These are phyloP conservation scores for Salvelinus sp. DNA, from an alignment of 2,113 vertebrate genomes.

Conservation along the genomic window DNA sequence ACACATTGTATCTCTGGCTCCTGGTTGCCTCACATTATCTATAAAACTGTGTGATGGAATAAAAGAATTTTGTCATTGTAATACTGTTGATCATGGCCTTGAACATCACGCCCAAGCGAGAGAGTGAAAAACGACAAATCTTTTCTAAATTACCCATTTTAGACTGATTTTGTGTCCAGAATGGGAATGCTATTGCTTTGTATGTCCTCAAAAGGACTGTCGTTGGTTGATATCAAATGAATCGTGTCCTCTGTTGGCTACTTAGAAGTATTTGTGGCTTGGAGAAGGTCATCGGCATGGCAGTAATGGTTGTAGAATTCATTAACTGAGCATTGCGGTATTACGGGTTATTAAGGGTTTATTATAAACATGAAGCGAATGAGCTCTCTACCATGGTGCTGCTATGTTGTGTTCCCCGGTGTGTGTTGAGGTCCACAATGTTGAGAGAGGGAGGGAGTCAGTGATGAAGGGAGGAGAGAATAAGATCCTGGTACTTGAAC, in stretches of 20 bases:
- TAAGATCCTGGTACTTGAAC: neutral
- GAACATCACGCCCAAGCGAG: neutral
- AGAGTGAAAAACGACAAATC: neutral
- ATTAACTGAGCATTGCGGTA: neutral
- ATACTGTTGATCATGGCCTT: neutral
- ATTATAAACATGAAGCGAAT: neutral
- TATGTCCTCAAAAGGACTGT: neutral
- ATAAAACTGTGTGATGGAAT: neutral
- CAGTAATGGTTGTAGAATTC: neutral
- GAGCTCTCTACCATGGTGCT: neutral
- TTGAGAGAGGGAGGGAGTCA: neutral
- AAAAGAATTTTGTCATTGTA: neutral
- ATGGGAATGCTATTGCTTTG: neutral
- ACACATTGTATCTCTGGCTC: neutral
- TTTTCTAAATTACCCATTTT: neutral
- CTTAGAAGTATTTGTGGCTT: neutral
- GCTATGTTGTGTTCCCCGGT: neutral
- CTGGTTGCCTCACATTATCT: neutral
- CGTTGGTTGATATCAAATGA: neutral
- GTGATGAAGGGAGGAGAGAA: neutral
- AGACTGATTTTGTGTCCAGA: too few relatives aligned
- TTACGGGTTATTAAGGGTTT: neutral
- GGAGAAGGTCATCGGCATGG: neutral
- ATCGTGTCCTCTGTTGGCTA: neutral
- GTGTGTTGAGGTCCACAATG: neutral